Evolutionary conservation across 2,888 invertebrate genomes (phyloP), one percentile per base, ranked within the genome.

Genomic region (Acrocyrtus sp.): DNA sequence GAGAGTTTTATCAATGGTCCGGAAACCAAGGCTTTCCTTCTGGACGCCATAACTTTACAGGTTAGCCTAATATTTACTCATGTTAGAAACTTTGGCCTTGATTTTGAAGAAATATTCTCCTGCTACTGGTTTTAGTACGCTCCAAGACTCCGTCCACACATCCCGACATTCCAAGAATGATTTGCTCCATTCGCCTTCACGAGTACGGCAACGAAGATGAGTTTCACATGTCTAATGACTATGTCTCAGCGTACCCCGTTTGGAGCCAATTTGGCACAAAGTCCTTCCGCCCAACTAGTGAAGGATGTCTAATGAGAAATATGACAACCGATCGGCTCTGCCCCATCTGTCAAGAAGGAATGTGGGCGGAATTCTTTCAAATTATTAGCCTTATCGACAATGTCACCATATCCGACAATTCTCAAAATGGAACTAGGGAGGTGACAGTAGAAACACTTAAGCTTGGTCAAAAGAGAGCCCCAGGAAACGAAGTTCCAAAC

Each of bases 321-420:
- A 79, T 79, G 75, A 63, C 76, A 1, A 60, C 67, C 24, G 22
- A 41, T 0, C 17, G 53, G 21, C 72, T 79, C 22, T 79, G 79
- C 27, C 34, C 66, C n/a, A 70, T 79, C 2, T 79, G 79, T 60
- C 58, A 67, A 24, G 79, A 79, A 56, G 76, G 77, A 4, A 79
- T 79, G 72, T 79, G 79, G 79, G 56, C 66, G n/a, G 57, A 79
- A 45, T 79, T 79, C 34, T 51, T 79, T 3, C 39, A 57, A n/a
- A 48, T 70, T 10, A 66, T 79, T 17, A 70, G 73, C n/a, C 67
- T 79, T 6, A 79, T 79, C 22, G 79, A 79, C 27, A 19, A 39
- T 10, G 60, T 77, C 10, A 21, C 19, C 4, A 66, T 76, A 21
- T 26, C 45, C 6, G 56, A 60, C 6, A 10, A 47, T 2, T 51